A percentile compares a stretch with the other conserved stretches of the same genome.
phyloP scores from a whole-genome alignment of 1,140 invertebrate species.

The Centruroides sculpturatus region DNA sequence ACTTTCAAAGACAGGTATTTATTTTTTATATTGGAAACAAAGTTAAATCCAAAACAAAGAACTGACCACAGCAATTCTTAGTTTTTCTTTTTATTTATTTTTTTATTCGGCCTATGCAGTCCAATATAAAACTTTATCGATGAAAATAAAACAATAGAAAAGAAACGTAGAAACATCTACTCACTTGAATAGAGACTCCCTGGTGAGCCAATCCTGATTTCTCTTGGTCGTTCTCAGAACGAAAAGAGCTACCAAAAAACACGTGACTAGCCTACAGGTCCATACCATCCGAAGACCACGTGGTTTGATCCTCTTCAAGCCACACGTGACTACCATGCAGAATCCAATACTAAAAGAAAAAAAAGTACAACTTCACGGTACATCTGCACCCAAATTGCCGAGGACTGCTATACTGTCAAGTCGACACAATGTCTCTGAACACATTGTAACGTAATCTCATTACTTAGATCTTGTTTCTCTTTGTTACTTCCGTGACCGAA shows the following conservation, averaged over 20 bases:
- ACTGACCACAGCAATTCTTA: too few relatives aligned
- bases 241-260: constrained; percentile 36
- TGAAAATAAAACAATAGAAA: too few relatives aligned
- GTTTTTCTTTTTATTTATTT: neutral
- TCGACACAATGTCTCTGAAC: too few relatives aligned
- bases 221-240: constrained; percentile 48
- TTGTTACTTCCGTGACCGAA: too few relatives aligned
- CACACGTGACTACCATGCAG: constrained; percentile 23
- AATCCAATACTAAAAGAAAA: constrained; percentile 25
- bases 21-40: too few relatives aligned
- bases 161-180: constrained; percentile 1
- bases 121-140: too few relatives aligned
- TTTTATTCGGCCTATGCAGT: neutral
- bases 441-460: too few relatives aligned
- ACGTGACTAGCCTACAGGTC: constrained; percentile 41
- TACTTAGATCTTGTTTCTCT: too few relatives aligned
- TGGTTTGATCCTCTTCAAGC: constrained; percentile 19
- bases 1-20: too few relatives aligned
- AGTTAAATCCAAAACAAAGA: too few relatives aligned
- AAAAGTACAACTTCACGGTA: neutral
- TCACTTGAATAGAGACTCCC: constrained; percentile 43
- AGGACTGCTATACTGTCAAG: too few relatives aligned
- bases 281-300: constrained; percentile 39
- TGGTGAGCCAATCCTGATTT: constrained; percentile 60
- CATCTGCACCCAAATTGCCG: too few relatives aligned